Evolutionary conservation across 2,888 invertebrate species (phyloP), one percentile per base, ranked within the genome.

Genomic region (Andrena minutula): DNA sequence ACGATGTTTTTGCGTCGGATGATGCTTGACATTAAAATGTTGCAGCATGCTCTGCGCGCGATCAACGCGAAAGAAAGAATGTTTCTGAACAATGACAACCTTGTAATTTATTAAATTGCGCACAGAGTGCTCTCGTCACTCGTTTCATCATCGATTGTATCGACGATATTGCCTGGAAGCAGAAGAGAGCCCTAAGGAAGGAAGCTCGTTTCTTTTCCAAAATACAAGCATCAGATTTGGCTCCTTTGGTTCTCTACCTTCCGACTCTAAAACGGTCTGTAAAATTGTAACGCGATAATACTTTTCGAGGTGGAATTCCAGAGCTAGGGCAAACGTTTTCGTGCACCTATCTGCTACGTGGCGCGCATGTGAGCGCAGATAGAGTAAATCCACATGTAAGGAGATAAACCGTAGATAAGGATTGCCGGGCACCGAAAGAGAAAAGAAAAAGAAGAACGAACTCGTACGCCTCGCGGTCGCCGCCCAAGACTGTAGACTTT

Each of bases 361-460:
- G 23, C 63, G 49, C 61, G 65, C 56, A 49, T 28, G 73, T 49
- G 60, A 65, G 20, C 35, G 16, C 51, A 85, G 87, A 87, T 84
- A 84, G 61, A 75, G 78, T 63, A 82, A 70, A 76, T 85, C 79
- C 78, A 73, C 72, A 53, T 79, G 79, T 83, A 82, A 47, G 32
- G 61, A 69, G 87, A 87, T 87, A 86, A 87, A 68, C 51, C 60
- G 26, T 10, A 83, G 87, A 87, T 87, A 87, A 87, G 73, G 35
- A 61, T 75, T 49, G 35, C 70, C 66, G 56, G 58, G 63, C 26
- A 61, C 47, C 65, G 75, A 79, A 70, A 66, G 70, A 49, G 32
- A 49, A 64, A 74, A 73, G 60, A 41, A 16, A 32, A 23, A 56
- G 12, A 16, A 4, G 41, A 49, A 20, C 47, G 53, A 47, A 65